Conservation (phyloP, 2,113 vertebrate species). For the Mus musculus region DNA sequence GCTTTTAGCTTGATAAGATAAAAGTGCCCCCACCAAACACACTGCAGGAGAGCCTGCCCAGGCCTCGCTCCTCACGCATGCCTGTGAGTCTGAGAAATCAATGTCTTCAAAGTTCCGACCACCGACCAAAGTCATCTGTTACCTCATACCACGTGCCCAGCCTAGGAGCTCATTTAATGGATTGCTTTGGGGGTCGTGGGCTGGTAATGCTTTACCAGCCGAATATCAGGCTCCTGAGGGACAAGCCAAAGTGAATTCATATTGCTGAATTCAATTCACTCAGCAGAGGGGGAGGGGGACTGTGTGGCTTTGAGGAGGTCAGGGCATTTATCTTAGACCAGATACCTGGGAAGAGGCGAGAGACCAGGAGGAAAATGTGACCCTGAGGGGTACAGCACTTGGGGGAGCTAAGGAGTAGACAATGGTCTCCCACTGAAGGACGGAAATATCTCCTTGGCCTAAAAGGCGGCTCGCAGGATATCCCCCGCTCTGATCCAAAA, state of each 20-base stretch:
- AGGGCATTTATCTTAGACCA: conserved; percentile 42
- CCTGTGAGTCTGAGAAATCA: conserved; percentile 70
- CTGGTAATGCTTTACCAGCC: conserved; percentile 68
- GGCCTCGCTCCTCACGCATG: conserved; percentile 35
- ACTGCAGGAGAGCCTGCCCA: conserved; percentile 78
- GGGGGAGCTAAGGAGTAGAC: background rate
- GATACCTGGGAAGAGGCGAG: background rate
- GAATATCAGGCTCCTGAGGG: conserved; percentile 35
- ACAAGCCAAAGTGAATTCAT: background rate
- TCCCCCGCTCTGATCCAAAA: background rate
- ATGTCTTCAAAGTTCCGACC: conserved; percentile 64
- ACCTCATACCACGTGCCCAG: background rate
- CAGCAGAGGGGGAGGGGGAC: background rate
- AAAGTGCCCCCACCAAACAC: conserved; percentile 84
- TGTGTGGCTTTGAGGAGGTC: background rate
- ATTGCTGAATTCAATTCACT: conserved; percentile 6
- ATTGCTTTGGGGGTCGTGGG: conserved; percentile 63
- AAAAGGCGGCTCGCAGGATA: background rate
- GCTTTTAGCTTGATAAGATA: conserved; percentile 92
- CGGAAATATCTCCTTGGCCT: background rate
- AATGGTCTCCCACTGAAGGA: background rate
- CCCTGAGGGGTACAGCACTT: too few relatives aligned
- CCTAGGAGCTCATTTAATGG: conserved; percentile 59
- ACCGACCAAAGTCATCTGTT: conserved; percentile 26
- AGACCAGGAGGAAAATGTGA: too few relatives aligned